phyloP scores from a whole-genome alignment of 2,113 vertebrate species.

The Apodemus speciosus region DNA sequence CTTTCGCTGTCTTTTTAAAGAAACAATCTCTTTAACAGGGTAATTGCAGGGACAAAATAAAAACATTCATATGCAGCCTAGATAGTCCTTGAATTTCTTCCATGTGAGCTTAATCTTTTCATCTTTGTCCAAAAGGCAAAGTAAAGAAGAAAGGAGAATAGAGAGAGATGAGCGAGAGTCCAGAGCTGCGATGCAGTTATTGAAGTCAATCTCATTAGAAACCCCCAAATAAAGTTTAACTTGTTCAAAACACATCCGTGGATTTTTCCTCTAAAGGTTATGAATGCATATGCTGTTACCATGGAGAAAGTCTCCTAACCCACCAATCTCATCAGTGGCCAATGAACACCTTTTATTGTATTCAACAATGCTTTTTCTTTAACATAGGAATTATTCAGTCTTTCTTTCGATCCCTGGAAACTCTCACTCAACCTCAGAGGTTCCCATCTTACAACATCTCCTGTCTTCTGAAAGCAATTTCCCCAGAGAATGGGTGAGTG shows the following conservation, averaged over 20 bases:
- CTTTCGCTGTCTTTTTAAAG: neutral
- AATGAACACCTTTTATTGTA: constrained; percentile 10
- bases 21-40: constrained; percentile 51
- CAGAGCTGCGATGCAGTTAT: neutral
- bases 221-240: constrained; percentile 23
- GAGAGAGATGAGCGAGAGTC: neutral
- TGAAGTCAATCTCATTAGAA: neutral
- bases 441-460: neutral
- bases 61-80: neutral
- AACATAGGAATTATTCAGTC: neutral
- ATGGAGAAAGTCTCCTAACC: constrained; percentile 56
- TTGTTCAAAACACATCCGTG: neutral
- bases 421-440: neutral
- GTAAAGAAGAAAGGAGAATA: neutral
- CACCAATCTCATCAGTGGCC: neutral
- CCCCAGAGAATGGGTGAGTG: neutral
- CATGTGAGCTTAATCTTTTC: neutral
- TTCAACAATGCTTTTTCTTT: neutral
- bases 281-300: constrained; percentile 62
- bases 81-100: neutral
- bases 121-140: constrained; percentile 11
- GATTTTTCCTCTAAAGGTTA: constrained; percentile 10
- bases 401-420: neutral
- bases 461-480: neutral
- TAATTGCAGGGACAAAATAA: constrained; percentile 51